These are phyloP conservation scores for Drosophila nikananu DNA, from an alignment of 1,140 invertebrate species.

Conservation along the genomic window DNA sequence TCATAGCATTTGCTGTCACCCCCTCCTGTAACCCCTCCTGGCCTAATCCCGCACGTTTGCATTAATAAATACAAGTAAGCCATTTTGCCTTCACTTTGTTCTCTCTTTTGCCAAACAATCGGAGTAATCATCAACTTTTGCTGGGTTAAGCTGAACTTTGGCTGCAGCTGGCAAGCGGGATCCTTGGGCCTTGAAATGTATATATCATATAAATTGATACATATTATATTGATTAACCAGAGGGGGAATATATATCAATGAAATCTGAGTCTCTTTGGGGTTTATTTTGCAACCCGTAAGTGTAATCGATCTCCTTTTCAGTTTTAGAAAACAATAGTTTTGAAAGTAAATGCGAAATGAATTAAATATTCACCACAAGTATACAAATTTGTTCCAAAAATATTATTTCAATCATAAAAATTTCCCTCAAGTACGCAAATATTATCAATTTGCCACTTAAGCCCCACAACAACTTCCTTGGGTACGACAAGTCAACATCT, in stretches of 20 bases:
- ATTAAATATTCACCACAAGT: too few species aligned
- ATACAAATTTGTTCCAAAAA: background rate
- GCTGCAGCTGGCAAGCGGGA: background rate
- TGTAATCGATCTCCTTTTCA: background rate
- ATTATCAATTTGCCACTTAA: slow-evolving; percentile 19
- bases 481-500: slow-evolving; percentile 24
- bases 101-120: slow-evolving; percentile 11
- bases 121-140: slow-evolving; percentile 20
- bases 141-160: slow-evolving; percentile 10
- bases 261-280: background rate
- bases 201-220: background rate
- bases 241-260: too few species aligned
- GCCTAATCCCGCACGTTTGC: slow-evolving; percentile 48
- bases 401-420: background rate
- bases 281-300: background rate
- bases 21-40: slow-evolving; percentile 1
- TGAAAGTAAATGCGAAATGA: background rate
- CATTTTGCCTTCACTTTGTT: slow-evolving; percentile 25
- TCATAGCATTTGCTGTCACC: slow-evolving; percentile 40
- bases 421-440: background rate
- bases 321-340: background rate
- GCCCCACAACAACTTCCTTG: background rate
- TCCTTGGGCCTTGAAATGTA: background rate
- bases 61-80: slow-evolving; percentile 56
- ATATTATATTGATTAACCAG: slow-evolving; percentile 2